Base-by-base conservation (phyloP, 2,888 invertebrate genomes). In the Andrena minutula region DNA sequence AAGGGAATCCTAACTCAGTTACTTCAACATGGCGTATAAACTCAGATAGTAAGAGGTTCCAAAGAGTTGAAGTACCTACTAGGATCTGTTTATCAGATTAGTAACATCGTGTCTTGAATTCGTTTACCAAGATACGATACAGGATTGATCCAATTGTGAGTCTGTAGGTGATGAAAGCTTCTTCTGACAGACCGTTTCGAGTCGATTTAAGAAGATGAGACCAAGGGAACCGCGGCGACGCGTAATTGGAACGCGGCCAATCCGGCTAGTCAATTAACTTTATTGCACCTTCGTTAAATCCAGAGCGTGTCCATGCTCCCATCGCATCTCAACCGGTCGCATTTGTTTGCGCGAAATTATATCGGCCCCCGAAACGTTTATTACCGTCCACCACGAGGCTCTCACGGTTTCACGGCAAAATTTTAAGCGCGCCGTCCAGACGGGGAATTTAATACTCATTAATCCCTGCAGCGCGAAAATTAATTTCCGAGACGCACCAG, bases 201-300 rank as follows among this genome's bases (percentile, higher is more conserved):
- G 28, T 12, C 63, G 32, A 61, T 72, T 51, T 49, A 30, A 61
- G 71, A 63, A 23, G 30, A 72, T 23, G 32, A 60, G 32, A 72
- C 12, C 51, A 8, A 35, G 16, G n/a, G 49, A 49, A 65, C 7
- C 8, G 47, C 41, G 16, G 12, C n/a, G 35, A 41, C 35, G 51
- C n/a, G 68, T 35, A 68, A 68, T 68, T 75, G 75, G 75, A 61
- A 49, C 60, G 32, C 12, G 23, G 75, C 61, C 75, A 75, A 75
- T 68, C 23, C 32, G 61, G 68, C 56, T 56, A 41, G 35, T 73
- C 73, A 56, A 73, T 75, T 61, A 68, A 12, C 26, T 75, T 75
- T 61, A 75, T 60, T 51, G 75, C 61, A 61, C 60, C 75, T 61
- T 51, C 68, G 49, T 61, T 61, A 49, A 51, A 75, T 60, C 60